Base-by-base conservation (phyloP, 2,888 invertebrate genomes). In the Mesochorus sp. region DNA sequence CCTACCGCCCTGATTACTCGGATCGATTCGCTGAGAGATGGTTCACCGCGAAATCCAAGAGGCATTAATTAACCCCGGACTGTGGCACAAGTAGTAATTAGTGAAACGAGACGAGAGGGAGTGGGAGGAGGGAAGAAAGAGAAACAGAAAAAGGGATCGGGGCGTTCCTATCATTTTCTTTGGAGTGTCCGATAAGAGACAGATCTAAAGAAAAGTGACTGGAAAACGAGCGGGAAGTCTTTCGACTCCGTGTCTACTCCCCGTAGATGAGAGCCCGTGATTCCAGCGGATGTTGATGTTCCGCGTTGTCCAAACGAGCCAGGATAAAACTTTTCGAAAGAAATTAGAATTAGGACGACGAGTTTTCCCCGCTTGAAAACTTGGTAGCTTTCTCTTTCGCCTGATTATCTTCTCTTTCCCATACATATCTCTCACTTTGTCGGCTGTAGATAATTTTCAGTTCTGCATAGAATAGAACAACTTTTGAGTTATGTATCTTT, bases 231-330 rank as follows among this genome's bases (percentile, higher is more conserved):
- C 26, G 55, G 26, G 49, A 55, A 51, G 53, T 21, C 59, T 26
- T 19, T 55, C 28, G 37, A n/a, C n/a, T n/a, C n/a, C n/a, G 37
- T n/a, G 37, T 67, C 34, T 68, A 57, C 28, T 8, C 21, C 61
- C 26, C 21, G 49, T 62, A 42, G 67, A 61, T 76, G 76, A 75
- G 81, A 73, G 80, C 49, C 74, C 79, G 72, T 74, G 78, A 82
- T 85, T 80, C 61, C 59, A 61, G 79, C 62, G 66, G 64, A 84
- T 84, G 83, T 83, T 85, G 83, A 82, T 79, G 75, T n/a, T n/a
- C 76, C 70, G 74, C 77, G 61, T 77, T 61, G 76, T 75, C 76
- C 81, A 77, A 81, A 79, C 76, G 76, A 74, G 67, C 72, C 70
- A 31, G 47, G 59, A 62, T 71, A 73, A 79, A 81, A 81, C 76